phyloP scores from a whole-genome alignment of 2,888 invertebrate species.

The Cerastoderma edule region DNA sequence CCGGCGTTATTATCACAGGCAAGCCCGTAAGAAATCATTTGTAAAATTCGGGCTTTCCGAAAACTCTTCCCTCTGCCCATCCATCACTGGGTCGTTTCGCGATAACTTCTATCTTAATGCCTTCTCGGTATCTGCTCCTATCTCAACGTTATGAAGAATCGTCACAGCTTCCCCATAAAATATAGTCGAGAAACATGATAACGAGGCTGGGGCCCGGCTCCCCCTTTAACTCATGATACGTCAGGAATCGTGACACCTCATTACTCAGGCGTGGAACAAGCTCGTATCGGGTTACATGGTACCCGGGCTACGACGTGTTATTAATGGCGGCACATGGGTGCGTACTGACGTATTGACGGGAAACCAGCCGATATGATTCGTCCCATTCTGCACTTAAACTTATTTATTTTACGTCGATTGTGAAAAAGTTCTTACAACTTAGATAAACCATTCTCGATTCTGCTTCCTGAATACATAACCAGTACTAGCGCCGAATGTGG shows the following conservation, averaged over 20 bases:
- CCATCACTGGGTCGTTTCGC: slow-evolving; percentile 45
- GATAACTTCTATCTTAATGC: slow-evolving; percentile 65
- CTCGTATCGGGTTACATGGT: slow-evolving; percentile 42
- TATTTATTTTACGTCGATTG: too few species aligned
- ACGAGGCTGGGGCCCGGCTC: slow-evolving; percentile 33
- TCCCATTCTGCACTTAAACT: too few species aligned
- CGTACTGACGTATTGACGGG: too few species aligned
- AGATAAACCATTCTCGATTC: too few species aligned
- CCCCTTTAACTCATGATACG: slow-evolving; percentile 51
- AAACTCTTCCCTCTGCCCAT: slow-evolving; percentile 46
- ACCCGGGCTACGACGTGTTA: too few species aligned
- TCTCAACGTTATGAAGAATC: slow-evolving; percentile 62
- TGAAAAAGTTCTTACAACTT: too few species aligned
- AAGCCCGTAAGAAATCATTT: slow-evolving; percentile 60
- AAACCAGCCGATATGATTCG: too few species aligned
- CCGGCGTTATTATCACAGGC: slow-evolving; percentile 40
- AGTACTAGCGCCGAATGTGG: too few species aligned
- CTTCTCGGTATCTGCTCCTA: slow-evolving; percentile 51
- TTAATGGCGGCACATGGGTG: too few species aligned
- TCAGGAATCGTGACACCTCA: slow-evolving; percentile 58
- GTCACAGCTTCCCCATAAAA: slow-evolving; percentile 63
- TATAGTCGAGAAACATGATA: slow-evolving; percentile 59
- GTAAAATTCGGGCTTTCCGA: slow-evolving; percentile 48
- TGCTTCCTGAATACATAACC: too few species aligned
- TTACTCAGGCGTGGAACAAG: slow-evolving; percentile 56